A percentile compares a stretch with the other conserved stretches of the same genome.
Evolutionary conservation across 2,797 vertebrate species (phyloP).

Genomic region (Urocyon cinereoargenteus): DNA sequence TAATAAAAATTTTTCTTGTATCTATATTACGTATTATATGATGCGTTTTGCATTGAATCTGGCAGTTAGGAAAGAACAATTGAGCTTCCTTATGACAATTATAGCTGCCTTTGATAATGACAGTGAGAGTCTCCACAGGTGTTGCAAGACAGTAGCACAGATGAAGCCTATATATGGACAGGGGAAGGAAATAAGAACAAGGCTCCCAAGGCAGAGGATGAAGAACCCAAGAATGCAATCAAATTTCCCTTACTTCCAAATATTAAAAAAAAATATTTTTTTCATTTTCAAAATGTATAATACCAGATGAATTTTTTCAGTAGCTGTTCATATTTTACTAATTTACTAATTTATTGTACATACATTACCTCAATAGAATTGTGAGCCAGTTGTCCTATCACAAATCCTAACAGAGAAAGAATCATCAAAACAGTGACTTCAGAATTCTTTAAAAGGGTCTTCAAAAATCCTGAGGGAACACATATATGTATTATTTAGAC

Average conservation of each 20-base stretch:
- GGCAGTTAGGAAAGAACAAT: neutral
- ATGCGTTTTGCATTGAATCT: neutral
- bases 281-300: conserved; percentile 18
- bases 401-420: conserved; percentile 73
- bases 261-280: neutral
- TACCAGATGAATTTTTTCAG: neutral
- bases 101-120: neutral
- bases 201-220: neutral
- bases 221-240: neutral
- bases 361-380: conserved; percentile 71
- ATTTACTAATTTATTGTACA: neutral
- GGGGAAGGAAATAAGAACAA: neutral
- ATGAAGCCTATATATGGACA: fast-evolving
- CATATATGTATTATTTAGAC: conserved; percentile 8
- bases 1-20: neutral
- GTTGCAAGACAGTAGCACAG: neutral
- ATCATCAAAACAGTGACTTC: conserved; percentile 61
- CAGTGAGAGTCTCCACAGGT: neutral
- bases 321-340: neutral
- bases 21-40: neutral
- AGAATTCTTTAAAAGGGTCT: conserved; percentile 62
- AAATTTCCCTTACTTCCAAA: neutral
- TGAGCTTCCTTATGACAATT: neutral
- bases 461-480: conserved; percentile 73
- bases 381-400: conserved; percentile 72